Percentiles rank a stretch among this genome's conserved stretches.
phyloP scores from a whole-genome alignment of 2,113 vertebrate species.

The Malurus elegans region DNA sequence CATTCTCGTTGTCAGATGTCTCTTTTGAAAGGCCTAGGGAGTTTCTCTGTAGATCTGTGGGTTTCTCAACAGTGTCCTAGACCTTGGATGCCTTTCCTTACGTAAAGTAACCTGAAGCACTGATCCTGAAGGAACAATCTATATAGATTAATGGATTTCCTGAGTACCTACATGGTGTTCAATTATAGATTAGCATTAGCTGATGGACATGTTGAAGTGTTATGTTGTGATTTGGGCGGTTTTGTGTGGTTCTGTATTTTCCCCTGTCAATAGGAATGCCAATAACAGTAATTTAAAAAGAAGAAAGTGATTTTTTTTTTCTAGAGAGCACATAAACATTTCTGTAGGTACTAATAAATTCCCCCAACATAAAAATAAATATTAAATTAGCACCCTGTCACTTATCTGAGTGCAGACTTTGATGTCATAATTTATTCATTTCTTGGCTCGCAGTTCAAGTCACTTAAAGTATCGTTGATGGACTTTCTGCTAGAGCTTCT shows the following conservation, averaged over 20 bases:
- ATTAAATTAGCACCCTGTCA: constrained; percentile 7
- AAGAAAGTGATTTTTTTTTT: not conserved
- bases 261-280: not conserved
- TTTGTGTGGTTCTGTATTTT: not conserved
- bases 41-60: not conserved
- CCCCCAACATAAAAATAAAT: not conserved
- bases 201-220: not conserved
- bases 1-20: not conserved
- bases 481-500: not conserved
- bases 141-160: constrained; percentile 37
- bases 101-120: constrained; percentile 22
- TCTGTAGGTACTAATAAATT: not conserved
- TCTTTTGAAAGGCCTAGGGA: not conserved
- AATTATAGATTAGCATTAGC: constrained; percentile 47
- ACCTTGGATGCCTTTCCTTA: constrained; percentile 10
- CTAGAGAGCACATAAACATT: not conserved
- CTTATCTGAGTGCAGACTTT: not conserved
- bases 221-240: not conserved
- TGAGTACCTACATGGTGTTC: not conserved
- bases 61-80: not conserved
- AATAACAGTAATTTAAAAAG: not conserved
- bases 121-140: constrained; percentile 30
- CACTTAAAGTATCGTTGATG: not conserved
- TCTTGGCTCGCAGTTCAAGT: not conserved
- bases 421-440: constrained; percentile 33